Conservation (phyloP, 2,888 invertebrate genomes). For the Keiferia lycopersicella region DNA sequence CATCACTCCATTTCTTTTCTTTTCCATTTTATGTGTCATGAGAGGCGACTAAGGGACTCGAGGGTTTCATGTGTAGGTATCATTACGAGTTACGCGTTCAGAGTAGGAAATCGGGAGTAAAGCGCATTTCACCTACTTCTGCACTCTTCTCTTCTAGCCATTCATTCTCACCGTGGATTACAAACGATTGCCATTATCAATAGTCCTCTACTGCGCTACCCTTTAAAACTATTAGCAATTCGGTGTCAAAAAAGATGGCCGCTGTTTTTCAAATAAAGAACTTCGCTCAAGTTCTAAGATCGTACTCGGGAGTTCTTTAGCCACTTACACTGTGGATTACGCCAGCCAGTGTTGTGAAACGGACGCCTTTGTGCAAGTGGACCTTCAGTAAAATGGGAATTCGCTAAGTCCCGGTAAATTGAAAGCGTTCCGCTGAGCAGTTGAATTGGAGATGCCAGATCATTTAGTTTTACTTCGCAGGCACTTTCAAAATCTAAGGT, state of each 20-base stretch:
- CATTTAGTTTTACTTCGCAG: background rate
- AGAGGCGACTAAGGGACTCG: too few species aligned
- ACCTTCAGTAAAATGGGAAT: slow-evolving; percentile 53
- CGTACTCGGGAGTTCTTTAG: slow-evolving; percentile 32
- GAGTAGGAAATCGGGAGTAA: too few species aligned
- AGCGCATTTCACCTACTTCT: too few species aligned
- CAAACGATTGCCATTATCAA: too few species aligned
- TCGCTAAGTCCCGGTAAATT: slow-evolving; percentile 62
- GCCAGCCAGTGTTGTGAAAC: slow-evolving; percentile 52
- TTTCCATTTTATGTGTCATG: too few species aligned
- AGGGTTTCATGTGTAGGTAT: too few species aligned
- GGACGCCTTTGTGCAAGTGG: slow-evolving; percentile 56
- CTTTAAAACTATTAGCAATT: background rate
- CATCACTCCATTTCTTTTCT: too few species aligned
- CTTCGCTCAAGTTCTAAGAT: slow-evolving; percentile 36
- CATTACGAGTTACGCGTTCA: too few species aligned
- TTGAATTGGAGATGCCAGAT: background rate
- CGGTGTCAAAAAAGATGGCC: background rate
- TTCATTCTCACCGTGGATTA: too few species aligned
- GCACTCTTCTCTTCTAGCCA: too few species aligned
- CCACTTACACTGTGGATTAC: slow-evolving; percentile 48
- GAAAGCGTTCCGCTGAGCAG: slow-evolving; percentile 51
- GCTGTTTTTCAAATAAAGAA: slow-evolving; percentile 18
- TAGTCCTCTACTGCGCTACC: too few species aligned
- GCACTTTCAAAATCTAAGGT: too few species aligned